Percentiles rank a stretch among this genome's conserved stretches.
These are phyloP conservation scores for human DNA, from an alignment of 2,113 vertebrate genomes.

Conservation along the genomic window GRCh38 chr11:41271001-41271500, in stretches of 20 bases:
- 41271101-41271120: neutral
- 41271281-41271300: neutral
- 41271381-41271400: neutral
- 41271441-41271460: neutral
- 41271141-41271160: neutral
- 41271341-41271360: neutral
- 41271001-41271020: neutral
- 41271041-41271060: neutral
- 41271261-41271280: neutral
- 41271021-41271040: neutral
- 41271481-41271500: rapidly evolving
- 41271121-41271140: neutral
- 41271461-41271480: neutral
- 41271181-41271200: neutral
- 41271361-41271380: neutral
- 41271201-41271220: neutral
- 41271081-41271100: neutral
- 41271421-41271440: neutral
- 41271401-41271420: neutral
- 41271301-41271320: neutral
- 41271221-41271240: neutral
- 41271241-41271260: neutral
- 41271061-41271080: neutral
- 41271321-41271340: neutral
- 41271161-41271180: neutral